These are phyloP conservation scores for Ciona savignyi DNA, from an alignment of 23 tunicate species.

Conservation along the genomic window DNA sequence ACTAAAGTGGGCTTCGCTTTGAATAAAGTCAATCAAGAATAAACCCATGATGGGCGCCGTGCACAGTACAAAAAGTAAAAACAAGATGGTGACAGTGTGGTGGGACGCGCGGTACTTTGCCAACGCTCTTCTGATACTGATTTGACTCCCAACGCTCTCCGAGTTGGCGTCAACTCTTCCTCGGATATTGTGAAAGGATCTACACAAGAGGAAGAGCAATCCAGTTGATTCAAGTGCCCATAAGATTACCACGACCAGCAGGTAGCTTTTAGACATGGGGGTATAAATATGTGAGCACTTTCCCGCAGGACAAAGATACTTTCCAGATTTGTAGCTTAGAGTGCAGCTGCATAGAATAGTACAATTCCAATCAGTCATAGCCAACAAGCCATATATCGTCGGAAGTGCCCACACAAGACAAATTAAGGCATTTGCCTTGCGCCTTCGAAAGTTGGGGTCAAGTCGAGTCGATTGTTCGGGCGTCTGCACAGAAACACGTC, in stretches of 20 bases:
- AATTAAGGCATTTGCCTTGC: conserved; percentile 70
- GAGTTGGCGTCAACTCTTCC: conserved; percentile 5
- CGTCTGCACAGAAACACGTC: conserved; percentile 16
- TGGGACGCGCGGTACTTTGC: conserved; percentile 16
- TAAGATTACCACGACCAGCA: conserved; percentile 55
- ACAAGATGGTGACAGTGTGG: conserved; percentile 34
- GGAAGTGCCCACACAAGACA: conserved; percentile 74
- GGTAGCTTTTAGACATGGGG: conserved; percentile 85
- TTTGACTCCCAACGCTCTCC: not conserved
- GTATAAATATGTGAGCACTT: conserved; percentile 70
- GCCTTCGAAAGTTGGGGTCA: conserved; percentile 29
- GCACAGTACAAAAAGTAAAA: conserved; percentile 56
- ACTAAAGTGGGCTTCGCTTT: conserved; percentile 19
- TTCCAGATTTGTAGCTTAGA: conserved; percentile 35
- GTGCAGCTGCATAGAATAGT: conserved; percentile 67
- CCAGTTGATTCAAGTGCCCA: conserved; percentile 75
- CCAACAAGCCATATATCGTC: conserved; percentile 47
- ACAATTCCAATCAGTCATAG: conserved; percentile 92
- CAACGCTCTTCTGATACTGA: conserved; percentile 12
- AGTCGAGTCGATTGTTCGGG: conserved; percentile 2
- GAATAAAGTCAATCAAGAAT: conserved; percentile 40
- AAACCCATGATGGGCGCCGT: conserved; percentile 74
- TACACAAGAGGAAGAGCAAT: conserved; percentile 37
- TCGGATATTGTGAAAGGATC: conserved; percentile 25
- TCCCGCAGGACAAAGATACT: conserved; percentile 39